Base-by-base conservation (phyloP, 53 echinoderm and acorn worm species). In the Luidia sarsii region DNA sequence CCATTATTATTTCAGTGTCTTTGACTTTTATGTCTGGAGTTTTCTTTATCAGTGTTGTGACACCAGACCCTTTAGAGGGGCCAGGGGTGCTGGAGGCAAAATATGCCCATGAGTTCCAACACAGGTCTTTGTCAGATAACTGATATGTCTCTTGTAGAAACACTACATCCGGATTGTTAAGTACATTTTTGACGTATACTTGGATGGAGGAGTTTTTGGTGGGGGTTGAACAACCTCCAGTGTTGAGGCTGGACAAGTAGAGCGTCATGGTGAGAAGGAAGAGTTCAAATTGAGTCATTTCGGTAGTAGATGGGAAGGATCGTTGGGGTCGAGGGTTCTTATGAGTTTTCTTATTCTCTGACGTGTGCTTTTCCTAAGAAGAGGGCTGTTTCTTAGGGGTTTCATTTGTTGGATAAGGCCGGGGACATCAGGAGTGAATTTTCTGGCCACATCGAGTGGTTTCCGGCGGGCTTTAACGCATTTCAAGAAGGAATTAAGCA, bases 101-200 rank as follows among this genome's bases (percentile, higher is more conserved):
- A 36, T 53, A 71, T 16, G 55, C 53, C 71, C 71, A 71, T 0
- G 45, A 22, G 6, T 71, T 75, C 75, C 75, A 75, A 37, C 57
- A 57, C 3, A 14, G 13, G 24, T 30, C 50, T 0, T 57, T 22
- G 25, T 31, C 25, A 20, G 22, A 4, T 51, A 56, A 11, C 2
- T 56, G 56, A 24, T 56, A 24, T 2, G 56, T 56, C 27, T 23
- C 23, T 11, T 56, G 56, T 2, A 56, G 56, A 23, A 23, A 16
- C 24, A 67, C 15, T 39, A 65, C 27, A 15, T 67, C 25, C 14
- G 62, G 62, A 28, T 67, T 30, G 27, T 67, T 43, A 1, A 13
- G 39, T 22, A 28, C 22, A 39, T 43, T 27, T 67, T 67, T 21
- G 27, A 28, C 37, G 24, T 67, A 67, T n/a, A 20, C 8, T 37